A percentile compares a stretch with the other conserved stretches of the same genome.
phyloP scores from a whole-genome alignment of 2,888 invertebrate genomes.

The Herminia tarsipennalis region DNA sequence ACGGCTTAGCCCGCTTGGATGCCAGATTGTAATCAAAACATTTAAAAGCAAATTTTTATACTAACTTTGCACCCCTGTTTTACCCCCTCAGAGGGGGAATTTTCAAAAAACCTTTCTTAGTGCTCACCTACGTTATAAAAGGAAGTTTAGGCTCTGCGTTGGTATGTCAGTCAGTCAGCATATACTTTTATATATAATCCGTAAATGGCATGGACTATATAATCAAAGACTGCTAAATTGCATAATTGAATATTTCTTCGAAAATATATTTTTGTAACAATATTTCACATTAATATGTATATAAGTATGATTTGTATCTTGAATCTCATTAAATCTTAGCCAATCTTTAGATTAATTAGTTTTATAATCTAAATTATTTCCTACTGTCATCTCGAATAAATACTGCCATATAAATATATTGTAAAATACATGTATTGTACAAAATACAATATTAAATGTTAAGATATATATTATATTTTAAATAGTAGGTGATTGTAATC shows the following conservation, averaged over 20 bases:
- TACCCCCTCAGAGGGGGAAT: no score
- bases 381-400: constrained; percentile 17
- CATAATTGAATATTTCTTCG: background rate
- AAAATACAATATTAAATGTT: constrained; percentile 50
- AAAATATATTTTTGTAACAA: no score
- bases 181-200: no score
- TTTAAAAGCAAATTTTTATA: background rate
- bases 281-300: no score
- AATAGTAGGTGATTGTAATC: constrained; percentile 10
- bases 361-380: constrained; percentile 33
- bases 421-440: constrained; percentile 56
- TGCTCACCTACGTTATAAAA: no score
- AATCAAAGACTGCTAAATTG: background rate
- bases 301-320: constrained; percentile 7
- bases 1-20: no score
- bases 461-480: constrained; percentile 20
- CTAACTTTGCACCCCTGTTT: no score
- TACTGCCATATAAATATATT: constrained; percentile 59
- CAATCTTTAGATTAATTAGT: constrained; percentile 40
- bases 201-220: background rate
- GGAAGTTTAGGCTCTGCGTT: no score
- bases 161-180: no score
- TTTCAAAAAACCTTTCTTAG: no score
- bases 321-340: constrained; percentile 61
- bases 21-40: no score